These are phyloP conservation scores for Pseudococcus viburni DNA, from an alignment of 2,888 invertebrate species.

Conservation along the genomic window DNA sequence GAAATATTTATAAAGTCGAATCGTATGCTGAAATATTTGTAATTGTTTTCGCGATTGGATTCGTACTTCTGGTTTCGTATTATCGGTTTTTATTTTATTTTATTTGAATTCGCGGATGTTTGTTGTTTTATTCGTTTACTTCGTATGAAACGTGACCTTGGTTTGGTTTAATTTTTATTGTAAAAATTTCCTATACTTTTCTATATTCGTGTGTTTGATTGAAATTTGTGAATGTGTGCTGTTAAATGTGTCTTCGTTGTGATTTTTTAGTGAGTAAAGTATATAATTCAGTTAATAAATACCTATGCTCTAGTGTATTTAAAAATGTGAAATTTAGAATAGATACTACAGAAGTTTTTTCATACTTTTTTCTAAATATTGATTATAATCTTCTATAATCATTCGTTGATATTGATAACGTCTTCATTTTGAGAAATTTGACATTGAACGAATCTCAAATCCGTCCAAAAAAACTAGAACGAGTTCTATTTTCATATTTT, in stretches of 20 bases:
- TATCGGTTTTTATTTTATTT: neutral
- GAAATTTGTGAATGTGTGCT: constrained; percentile 17
- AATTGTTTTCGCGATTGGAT: constrained; percentile 33
- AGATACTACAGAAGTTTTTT: neutral
- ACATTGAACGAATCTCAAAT: too few species aligned
- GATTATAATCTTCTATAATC: too few species aligned
- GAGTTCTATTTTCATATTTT: too few species aligned
- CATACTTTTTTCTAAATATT: neutral
- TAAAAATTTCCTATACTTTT: neutral
- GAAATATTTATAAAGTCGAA: constrained; percentile 61
- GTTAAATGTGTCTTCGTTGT: constrained; percentile 5
- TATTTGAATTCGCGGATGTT: constrained; percentile 6
- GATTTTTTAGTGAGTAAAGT: constrained; percentile 15
- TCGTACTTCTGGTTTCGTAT: constrained; percentile 3
- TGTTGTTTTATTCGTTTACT: neutral
- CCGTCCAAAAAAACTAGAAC: too few species aligned
- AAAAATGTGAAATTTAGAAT: too few species aligned
- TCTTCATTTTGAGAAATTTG: too few species aligned
- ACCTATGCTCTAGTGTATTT: neutral
- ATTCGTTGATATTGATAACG: too few species aligned
- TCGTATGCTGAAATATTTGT: constrained; percentile 35
- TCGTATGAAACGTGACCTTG: constrained; percentile 21
- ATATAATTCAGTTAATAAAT: neutral
- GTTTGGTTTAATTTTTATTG: constrained; percentile 13
- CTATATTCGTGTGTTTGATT: constrained; percentile 6